Percentiles rank a stretch among this genome's conserved stretches.
Evolutionary conservation across 2,113 vertebrate genomes (phyloP).

Genomic region (Prochilodus magdalenae): DNA sequence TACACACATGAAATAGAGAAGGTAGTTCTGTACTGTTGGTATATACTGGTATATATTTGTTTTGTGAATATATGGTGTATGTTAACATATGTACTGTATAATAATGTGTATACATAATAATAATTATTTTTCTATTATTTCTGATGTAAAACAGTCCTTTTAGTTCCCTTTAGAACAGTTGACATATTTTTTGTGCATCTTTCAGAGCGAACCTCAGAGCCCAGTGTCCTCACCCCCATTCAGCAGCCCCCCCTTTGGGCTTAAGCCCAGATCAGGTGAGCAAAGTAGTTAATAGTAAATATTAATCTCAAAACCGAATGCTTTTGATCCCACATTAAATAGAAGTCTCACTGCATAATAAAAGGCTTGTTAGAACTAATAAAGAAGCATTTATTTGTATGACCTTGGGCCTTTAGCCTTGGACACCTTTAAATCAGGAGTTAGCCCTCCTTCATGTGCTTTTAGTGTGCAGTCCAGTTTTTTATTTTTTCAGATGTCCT

Average conservation of each 20-base stretch:
- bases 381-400: background rate
- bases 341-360: background rate
- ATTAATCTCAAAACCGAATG: background rate
- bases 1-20: constrained; percentile 14
- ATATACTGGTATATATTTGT: too few relatives aligned
- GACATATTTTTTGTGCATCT: constrained; percentile 2
- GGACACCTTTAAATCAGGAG: background rate
- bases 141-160: too few relatives aligned
- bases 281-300: background rate
- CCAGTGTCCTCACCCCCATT: constrained; percentile 71
- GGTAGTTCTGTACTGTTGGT: background rate
- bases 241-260: constrained; percentile 82
- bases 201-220: constrained; percentile 78
- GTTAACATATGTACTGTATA: too few relatives aligned
- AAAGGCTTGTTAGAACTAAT: background rate
- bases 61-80: too few relatives aligned
- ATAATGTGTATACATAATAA: too few relatives aligned
- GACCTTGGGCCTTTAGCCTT: background rate
- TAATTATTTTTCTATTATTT: too few relatives aligned
- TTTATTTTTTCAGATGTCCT: constrained; percentile 31
- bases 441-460: too few relatives aligned
- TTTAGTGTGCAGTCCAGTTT: constrained; percentile 42
- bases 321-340: background rate
- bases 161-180: too few relatives aligned
- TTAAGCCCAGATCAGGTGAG: constrained; percentile 95